Base-by-base conservation (phyloP, 2,888 invertebrate species). In the Lasiommata megera region DNA sequence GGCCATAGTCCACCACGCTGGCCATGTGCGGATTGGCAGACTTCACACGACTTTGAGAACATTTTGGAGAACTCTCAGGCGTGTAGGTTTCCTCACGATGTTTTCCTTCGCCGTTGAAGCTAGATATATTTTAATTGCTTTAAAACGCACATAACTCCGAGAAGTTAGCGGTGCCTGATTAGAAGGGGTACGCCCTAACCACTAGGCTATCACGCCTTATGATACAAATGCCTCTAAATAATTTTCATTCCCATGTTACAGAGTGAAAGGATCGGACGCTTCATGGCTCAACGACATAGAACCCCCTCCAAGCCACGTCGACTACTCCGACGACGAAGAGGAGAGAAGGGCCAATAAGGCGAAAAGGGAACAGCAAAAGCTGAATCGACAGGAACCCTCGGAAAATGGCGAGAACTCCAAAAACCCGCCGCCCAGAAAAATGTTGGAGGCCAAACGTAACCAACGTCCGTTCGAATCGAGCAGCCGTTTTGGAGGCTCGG, bases 241-340 rank as follows among this genome's bases (percentile, higher is more conserved):
- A n/a, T 43, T 23, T 1, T 12, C 3, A 6, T 41, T 9, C 36
- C 36, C n/a, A 50, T 36, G 18, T 77, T 72, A 61, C 86, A 96
- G 96, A 79, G 80, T 94, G 56, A 96, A 94, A 82, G 98, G 97
- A 5, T 95, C 95, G 0, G 98, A 98, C 89, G 97, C 97, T 0
- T 96, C 96, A 0, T 97, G 97, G 95, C 92, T 94, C 67, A 92
- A 96, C 76, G 96, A 97, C 76, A 84, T 94, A 43, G 98, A 98
- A 78, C 97, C 97, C 0, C 97, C 97, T 0, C 84, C 91, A 0
- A 92, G 92, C 69, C 93, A 92, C 64, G 67, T 94, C 0, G 97
- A 97, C 29, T 97, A 93, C 81, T 98, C 98, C 0, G 98, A 98
- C 77, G 98, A 98, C 76, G 98, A 98, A 71, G 93, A 94, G 60